phyloP scores from a whole-genome alignment of 2,113 vertebrate genomes.

The Circaetus gallicus region DNA sequence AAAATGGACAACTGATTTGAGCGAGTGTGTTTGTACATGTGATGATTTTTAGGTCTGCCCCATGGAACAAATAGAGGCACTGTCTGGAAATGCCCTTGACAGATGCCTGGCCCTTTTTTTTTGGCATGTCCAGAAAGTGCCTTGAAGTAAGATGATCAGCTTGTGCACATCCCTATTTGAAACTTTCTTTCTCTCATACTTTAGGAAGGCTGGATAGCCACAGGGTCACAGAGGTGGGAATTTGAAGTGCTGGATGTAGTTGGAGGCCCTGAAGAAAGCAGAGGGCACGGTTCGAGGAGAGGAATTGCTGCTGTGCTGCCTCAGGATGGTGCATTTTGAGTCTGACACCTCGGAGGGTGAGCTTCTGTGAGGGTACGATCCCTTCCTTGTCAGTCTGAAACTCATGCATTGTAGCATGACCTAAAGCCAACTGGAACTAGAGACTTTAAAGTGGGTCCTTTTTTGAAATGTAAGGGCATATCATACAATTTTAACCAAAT shows the following conservation, averaged over 20 bases:
- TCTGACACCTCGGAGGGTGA: background rate
- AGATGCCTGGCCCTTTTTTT: background rate
- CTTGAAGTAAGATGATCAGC: background rate
- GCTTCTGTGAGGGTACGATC: background rate
- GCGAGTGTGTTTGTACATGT: fast-evolving
- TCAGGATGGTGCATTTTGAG: background rate
- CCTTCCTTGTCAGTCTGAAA: background rate
- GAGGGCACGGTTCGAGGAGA: fast-evolving
- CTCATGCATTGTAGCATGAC: background rate
- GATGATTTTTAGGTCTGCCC: background rate
- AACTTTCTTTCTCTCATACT: background rate
- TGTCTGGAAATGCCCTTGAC: background rate
- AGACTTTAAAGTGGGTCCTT: background rate
- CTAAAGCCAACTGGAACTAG: background rate
- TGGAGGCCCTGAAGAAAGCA: background rate
- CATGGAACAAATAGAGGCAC: background rate
- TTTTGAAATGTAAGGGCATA: background rate
- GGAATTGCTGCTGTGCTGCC: background rate
- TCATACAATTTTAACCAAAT: background rate
- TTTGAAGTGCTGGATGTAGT: background rate
- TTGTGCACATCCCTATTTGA: background rate
- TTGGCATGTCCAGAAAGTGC: background rate
- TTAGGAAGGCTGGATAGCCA: background rate
- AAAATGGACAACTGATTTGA: background rate
- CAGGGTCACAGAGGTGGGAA: background rate